Evolutionary conservation across 2,888 invertebrate species (phyloP).

Genomic region (Scaptomyza parva): DNA sequence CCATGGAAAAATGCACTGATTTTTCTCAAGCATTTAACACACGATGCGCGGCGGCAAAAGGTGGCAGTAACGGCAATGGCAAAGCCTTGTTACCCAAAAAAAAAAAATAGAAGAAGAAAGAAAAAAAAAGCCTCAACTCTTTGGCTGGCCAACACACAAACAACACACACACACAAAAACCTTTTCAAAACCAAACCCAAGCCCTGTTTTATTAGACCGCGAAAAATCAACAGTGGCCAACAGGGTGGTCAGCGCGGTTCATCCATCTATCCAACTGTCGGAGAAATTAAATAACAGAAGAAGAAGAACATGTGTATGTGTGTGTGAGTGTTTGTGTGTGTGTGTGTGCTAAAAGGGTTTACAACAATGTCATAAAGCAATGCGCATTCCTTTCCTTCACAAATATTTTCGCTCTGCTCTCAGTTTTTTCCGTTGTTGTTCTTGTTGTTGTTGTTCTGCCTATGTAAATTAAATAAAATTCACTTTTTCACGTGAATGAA

Average conservation of each 20-base stretch:
- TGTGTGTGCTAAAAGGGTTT: constrained; percentile 70
- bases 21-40: constrained; percentile 62
- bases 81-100: constrained; percentile 14
- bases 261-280: constrained; percentile 1
- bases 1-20: constrained; percentile 66
- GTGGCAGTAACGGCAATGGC: constrained; percentile 1
- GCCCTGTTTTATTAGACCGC: constrained; percentile 73
- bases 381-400: constrained; percentile 58
- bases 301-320: constrained; percentile 22
- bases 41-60: constrained; percentile 29
- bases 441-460: constrained; percentile 10
- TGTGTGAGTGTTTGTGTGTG: constrained; percentile 8
- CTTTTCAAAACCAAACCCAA: constrained; percentile 25
- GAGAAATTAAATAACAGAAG: not conserved
- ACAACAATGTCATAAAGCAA: constrained; percentile 74
- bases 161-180: constrained; percentile 2
- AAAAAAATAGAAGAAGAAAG: no score
- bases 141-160: constrained; percentile 42
- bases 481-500: constrained; percentile 70
- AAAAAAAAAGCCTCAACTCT: constrained; percentile 59
- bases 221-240: constrained; percentile 78
- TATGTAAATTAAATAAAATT: constrained; percentile 63
- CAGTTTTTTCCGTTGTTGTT: constrained; percentile 10
- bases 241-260: constrained; percentile 60
- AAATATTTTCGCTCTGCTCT: constrained; percentile 31